A percentile compares a stretch with the other conserved stretches of the same genome.
These are phyloP conservation scores for Numenius arquata DNA, from an alignment of 2,113 vertebrate species.

Conservation along the genomic window DNA sequence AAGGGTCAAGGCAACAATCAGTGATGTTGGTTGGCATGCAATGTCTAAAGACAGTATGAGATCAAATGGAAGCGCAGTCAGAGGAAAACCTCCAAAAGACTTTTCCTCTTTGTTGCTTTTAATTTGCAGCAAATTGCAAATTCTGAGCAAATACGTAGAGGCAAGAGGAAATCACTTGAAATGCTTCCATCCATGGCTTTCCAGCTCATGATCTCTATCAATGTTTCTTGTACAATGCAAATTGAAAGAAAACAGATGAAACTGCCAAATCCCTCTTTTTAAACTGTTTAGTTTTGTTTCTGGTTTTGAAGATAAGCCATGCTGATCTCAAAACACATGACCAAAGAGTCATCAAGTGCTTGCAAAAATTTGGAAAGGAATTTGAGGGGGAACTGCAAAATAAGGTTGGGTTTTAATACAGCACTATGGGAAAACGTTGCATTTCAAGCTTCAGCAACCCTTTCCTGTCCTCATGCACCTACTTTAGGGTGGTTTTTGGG, in stretches of 20 bases:
- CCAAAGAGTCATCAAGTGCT: background rate
- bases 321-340: background rate
- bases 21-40: background rate
- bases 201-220: background rate
- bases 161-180: conserved; percentile 55
- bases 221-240: conserved; percentile 11
- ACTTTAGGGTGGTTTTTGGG: background rate
- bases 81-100: background rate
- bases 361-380: conserved; percentile 16
- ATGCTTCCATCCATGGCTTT: conserved; percentile 1
- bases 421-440: background rate
- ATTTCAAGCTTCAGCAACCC: background rate
- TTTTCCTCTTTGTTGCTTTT: conserved; percentile 15
- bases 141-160: conserved; percentile 18
- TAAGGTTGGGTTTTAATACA: background rate
- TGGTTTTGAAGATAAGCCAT: background rate
- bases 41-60: background rate
- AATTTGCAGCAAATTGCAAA: conserved; percentile 14
- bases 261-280: background rate
- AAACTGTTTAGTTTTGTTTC: background rate
- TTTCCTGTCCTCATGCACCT: background rate
- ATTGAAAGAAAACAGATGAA: background rate
- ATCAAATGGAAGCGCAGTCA: background rate
- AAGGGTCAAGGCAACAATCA: background rate
- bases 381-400: background rate